Evolutionary conservation across 92 coral and sea anemone species (phyloP).

Genomic region (Porites lobata): DNA sequence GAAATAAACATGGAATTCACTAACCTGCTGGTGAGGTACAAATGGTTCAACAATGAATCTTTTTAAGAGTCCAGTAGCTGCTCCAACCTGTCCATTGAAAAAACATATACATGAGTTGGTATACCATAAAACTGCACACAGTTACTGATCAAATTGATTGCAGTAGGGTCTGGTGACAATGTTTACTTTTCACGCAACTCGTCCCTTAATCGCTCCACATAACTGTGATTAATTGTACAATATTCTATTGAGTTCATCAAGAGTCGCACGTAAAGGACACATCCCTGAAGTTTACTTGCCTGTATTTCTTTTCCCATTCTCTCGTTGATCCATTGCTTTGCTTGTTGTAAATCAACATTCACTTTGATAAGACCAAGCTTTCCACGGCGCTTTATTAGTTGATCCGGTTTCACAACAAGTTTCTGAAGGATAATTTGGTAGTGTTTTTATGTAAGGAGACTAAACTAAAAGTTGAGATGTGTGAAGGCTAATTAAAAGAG

Average conservation of each 20-base stretch:
- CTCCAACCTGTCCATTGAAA: slow-evolving; percentile 81
- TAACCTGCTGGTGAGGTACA: slow-evolving; percentile 93
- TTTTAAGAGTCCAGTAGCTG: slow-evolving; percentile 90
- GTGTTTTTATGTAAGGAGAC: too few species aligned
- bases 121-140: neutral
- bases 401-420: slow-evolving; percentile 98
- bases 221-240: too few species aligned
- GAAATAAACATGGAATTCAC: neutral
- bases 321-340: slow-evolving; percentile 83
- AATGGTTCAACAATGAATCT: slow-evolving; percentile 96
- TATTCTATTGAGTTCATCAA: too few species aligned
- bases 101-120: too few species aligned
- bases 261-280: too few species aligned
- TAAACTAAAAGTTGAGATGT: too few species aligned
- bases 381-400: slow-evolving; percentile 95
- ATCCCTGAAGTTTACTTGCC: slow-evolving; percentile 49
- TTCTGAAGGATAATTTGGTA: slow-evolving; percentile 48
- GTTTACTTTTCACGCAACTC: too few species aligned
- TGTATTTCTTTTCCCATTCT: slow-evolving; percentile 81
- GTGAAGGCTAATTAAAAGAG: too few species aligned
- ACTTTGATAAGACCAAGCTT: slow-evolving; percentile 97
- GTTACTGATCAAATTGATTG: too few species aligned
- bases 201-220: too few species aligned
- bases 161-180: too few species aligned
- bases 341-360: slow-evolving; percentile 82